Base-by-base conservation (phyloP, 2,888 invertebrate species). In the Heliothis peltigera region DNA sequence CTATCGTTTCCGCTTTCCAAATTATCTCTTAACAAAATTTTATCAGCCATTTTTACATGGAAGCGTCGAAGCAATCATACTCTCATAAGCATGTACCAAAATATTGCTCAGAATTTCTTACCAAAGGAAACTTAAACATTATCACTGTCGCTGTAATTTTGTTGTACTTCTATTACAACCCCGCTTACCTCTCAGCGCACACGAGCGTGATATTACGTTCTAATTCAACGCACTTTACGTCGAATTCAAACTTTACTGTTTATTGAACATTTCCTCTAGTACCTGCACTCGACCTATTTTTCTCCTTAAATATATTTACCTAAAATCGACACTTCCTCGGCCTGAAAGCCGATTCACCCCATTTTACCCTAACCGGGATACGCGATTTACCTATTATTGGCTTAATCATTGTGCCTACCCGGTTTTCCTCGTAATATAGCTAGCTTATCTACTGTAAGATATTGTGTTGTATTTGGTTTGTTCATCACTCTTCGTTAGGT, bases 321-420 rank as follows among this genome's bases (percentile, higher is more conserved):
- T 71, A 78, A 71, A 75, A 64, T 78, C 69, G 64, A 67, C 79
- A 75, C 79, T 71, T 78, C 52, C 47, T 57, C 22, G 59, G 63
- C 21, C 28, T 61, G 64, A 71, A 71, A 81, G 79, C 65, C 75
- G 79, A 75, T 81, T 81, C 76, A 79, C 79, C 64, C 70, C 69
- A 70, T 71, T 78, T 75, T 66, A 62, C 81, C 64, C 48, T 21
- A 73, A 71, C 57, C 66, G 64, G 64, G 78, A 64, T 67, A 63
- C 54, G 55, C 67, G 65, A 65, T 81, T 80, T 72, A 58, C 67
- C 69, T 79, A 75, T 78, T 78, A 75, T 65, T 67, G 79, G 66
- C 57, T 68, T 72, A 75, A 79, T 75, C 79, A 70, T 70, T 70
- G 69, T 75, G 53, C 46, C 46, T 39, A 47, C 49, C 17, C 59